Conservation (phyloP, 2,888 invertebrate species). For the Mermis nigrescens region DNA sequence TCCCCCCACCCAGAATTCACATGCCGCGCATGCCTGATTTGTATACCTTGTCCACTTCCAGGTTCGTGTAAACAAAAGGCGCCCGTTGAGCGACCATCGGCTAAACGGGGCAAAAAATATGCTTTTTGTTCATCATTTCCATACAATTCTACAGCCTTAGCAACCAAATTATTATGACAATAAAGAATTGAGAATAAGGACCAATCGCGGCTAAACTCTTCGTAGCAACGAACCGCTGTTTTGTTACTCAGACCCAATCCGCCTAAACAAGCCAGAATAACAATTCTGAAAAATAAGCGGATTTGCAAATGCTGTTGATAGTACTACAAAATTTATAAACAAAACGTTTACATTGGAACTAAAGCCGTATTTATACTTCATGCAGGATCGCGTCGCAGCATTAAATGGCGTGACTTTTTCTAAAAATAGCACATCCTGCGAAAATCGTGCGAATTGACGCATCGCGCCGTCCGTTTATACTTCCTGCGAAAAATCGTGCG, state of each 20-base stretch:
- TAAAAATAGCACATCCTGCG: too few species aligned
- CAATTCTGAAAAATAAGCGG: too few species aligned
- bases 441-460: too few species aligned
- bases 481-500: too few species aligned
- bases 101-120: slow-evolving; percentile 10
- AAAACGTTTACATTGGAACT: background rate
- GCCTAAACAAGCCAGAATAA: too few species aligned
- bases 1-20: too few species aligned
- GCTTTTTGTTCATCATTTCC: slow-evolving; percentile 10
- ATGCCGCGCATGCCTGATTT: too few species aligned
- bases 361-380: too few species aligned
- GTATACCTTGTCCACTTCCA: background rate
- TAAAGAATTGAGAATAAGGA: slow-evolving; percentile 1
- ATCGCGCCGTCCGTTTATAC: too few species aligned
- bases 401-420: too few species aligned
- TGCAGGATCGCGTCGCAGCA: too few species aligned
- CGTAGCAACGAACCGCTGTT: slow-evolving; percentile 1
- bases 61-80: slow-evolving; percentile 11
- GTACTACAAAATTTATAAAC: background rate
- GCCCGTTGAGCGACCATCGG: slow-evolving; percentile 6
- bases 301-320: too few species aligned
- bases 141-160: background rate
- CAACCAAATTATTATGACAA: background rate
- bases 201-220: slow-evolving; percentile 11
- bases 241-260: slow-evolving; percentile 10